Base-by-base conservation (phyloP, 2,113 vertebrate genomes). In the Tyto alba region DNA sequence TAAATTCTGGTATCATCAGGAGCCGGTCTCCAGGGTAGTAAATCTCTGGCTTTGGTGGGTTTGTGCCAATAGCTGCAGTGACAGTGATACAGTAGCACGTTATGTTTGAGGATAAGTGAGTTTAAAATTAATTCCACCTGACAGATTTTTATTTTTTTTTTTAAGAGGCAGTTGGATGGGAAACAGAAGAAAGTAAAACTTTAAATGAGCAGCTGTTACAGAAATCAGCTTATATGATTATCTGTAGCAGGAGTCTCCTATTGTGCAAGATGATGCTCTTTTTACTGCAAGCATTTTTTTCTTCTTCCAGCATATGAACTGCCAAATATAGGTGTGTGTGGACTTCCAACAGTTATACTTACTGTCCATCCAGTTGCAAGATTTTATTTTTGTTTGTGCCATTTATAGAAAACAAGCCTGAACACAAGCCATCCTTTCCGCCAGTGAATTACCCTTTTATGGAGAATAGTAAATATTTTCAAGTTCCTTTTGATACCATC, bases 41-140 rank as follows among this genome's bases (percentile, higher is more conserved):
- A 12, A 88, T 45, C 45, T 7, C 12, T 27, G 10, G 67, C 6
- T 40, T 32, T 43, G 15, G 17, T 75, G 36, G 34, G 6, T 52
- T 66, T 71, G 36, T 89, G 62, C 36, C 1, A 2, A 1, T 41
- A 56, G 23, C 18, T 13, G 8, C 25, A 6, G 67, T 27, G 71
- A 29, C 14, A 38, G 8, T 2, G 5, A 0, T 1, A 6, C 23
- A 47, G 50, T 64, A 69, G 29, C 13, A 6, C 3, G 1, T 10
- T 63, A 0, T 1, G 0, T 27, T 78, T 38, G 41, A 52, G 17
- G 63, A 38, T 76, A 45, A 76, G 6, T 32, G 50, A 86, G 23
- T 16, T 75, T n/a, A 29, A 85, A 68, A 56, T 56, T 0, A 47
- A 62, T 89, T 83, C 62, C 32, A 52, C 30, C 4, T 56, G 29